Evolutionary conservation across 2,113 vertebrate species (phyloP), one percentile per base, ranked within the genome.

Genomic region (Glaucidium brasilianum): DNA sequence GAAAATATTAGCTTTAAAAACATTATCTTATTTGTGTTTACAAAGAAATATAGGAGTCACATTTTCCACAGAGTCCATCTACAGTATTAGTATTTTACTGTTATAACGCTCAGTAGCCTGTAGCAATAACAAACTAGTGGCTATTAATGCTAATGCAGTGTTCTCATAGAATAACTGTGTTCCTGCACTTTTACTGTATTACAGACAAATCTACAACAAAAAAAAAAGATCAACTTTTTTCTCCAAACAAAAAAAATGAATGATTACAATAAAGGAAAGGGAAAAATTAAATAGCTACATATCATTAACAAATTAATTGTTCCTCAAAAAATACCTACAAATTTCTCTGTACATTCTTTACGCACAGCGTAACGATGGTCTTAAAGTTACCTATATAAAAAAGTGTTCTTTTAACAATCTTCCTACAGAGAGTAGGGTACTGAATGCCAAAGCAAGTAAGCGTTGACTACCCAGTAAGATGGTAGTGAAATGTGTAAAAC

Each of bases 281-380:
- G 98, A 97, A 98, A 99, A 99, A 99, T 99, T 99, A 99, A 99
- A 99, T 99, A 99, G 98, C 99, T 99, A 99, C 99, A 99, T 98
- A 99, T 99, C 99, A 99, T 99, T 99, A 99, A 99, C 99, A 99
- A 99, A 99, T 99, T 99, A 99, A 99, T 99, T 99, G 99, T 99
- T 99, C 99, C 99, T 99, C 99, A 99, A 99, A 99, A 99, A 99
- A 99, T 99, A 99, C 99, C 99, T 99, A 99, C 98, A 98, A 99
- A 99, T 99, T 99, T 99, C 99, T 99, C 99, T 99, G 99, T 99
- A 99, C 99, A 99, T 99, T 99, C 99, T 98, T 99, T 99, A 99
- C 99, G 99, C 99, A 99, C 99, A 99, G 99, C 99, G 99, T 99
- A 99, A 99, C 98, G 99, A 99, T 99, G 99, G 99, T 99, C 99